A percentile compares a stretch with the other conserved stretches of the same genome.
phyloP scores from a whole-genome alignment of 2,888 invertebrate species.

The Itoplectis maculator region DNA sequence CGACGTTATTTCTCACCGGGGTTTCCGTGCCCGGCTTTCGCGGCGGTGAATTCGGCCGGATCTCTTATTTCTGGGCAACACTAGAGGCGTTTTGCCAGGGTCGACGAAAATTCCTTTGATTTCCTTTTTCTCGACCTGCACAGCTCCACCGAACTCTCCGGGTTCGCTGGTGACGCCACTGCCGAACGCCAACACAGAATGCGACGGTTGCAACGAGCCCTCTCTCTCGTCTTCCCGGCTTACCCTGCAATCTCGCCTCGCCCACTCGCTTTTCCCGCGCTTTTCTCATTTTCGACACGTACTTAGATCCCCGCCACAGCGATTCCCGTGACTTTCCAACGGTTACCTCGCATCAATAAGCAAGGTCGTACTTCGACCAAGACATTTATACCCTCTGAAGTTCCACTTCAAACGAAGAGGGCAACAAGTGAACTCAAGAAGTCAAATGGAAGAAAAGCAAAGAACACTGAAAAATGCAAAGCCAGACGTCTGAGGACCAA shows the following conservation, averaged over 20 bases:
- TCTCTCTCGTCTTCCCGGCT: slow-evolving; percentile 31
- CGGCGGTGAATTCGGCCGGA: slow-evolving; percentile 3
- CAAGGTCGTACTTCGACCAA: neutral
- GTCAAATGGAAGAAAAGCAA: neutral
- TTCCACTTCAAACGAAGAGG: neutral
- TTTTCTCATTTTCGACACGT: slow-evolving; percentile 34
- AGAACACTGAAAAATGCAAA: neutral
- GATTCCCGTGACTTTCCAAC: neutral
- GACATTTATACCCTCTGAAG: neutral
- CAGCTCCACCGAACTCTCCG: neutral
- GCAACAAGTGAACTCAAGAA: neutral
- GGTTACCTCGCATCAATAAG: neutral
- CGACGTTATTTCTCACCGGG: slow-evolving; percentile 35
- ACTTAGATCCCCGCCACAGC: neutral
- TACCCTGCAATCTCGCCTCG: slow-evolving; percentile 48
- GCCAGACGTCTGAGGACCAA: neutral
- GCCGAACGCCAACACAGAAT: slow-evolving; percentile 4
- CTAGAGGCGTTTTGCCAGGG: slow-evolving; percentile 22
- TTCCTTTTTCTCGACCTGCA: neutral
- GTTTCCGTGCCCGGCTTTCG: slow-evolving; percentile 17
- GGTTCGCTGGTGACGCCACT: slow-evolving; percentile 7
- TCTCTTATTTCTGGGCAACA: slow-evolving; percentile 10
- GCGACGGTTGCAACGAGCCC: neutral
- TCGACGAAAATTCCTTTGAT: neutral
- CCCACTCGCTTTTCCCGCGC: slow-evolving; percentile 27